Percentiles rank a stretch among this genome's conserved stretches.
phyloP scores from a whole-genome alignment of 2,113 vertebrate species.

The Vombatus ursinus region DNA sequence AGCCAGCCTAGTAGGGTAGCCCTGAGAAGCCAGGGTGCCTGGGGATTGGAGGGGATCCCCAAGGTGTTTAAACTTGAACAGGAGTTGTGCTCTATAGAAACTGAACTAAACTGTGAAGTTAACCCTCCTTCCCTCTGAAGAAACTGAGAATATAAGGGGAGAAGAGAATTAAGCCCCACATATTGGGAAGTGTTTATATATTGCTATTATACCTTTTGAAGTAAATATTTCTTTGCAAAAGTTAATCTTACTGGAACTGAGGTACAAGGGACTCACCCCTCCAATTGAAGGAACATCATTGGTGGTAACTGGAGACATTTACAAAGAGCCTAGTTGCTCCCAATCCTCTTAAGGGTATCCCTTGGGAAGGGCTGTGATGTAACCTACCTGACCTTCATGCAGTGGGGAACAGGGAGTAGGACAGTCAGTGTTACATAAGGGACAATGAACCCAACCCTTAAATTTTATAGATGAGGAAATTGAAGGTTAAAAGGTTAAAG shows the following conservation, averaged over 20 bases:
- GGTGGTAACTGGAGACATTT: not conserved
- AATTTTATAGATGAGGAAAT: not conserved
- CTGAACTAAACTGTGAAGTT: not conserved
- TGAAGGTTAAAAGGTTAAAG: no score
- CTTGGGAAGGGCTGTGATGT: no score
- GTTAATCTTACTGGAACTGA: not conserved
- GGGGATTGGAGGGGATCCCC: no score
- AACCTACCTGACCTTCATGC: not conserved
- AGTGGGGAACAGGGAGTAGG: not conserved
- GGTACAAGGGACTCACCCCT: not conserved
- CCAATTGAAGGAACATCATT: not conserved
- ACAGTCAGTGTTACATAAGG: no score
- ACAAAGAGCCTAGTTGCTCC: not conserved
- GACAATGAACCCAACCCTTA: not conserved
- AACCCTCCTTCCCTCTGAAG: not conserved
- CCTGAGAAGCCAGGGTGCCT: not conserved
- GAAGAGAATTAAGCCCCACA: not conserved
- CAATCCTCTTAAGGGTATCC: not conserved
- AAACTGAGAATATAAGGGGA: not conserved
- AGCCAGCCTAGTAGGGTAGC: not conserved
- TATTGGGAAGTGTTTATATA: not conserved
- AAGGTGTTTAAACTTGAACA: not conserved
- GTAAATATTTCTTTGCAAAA: not conserved
- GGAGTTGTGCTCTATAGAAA: not conserved
- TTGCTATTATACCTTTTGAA: not conserved